These are phyloP conservation scores for Trichogramma pretiosum DNA, from an alignment of 1,140 invertebrate species.

Conservation along the genomic window DNA sequence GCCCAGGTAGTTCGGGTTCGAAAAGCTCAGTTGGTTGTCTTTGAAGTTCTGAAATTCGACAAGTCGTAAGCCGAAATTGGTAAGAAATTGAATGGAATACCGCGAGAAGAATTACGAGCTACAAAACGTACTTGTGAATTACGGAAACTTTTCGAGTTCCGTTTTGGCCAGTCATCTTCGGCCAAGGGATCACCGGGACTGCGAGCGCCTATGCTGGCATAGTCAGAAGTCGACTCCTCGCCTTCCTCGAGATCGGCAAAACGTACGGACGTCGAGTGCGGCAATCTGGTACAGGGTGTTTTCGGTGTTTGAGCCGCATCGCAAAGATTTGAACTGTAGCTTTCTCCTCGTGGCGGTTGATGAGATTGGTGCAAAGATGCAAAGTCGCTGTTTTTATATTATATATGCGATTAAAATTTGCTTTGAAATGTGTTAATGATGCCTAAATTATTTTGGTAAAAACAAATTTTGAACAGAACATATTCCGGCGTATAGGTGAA, in stretches of 20 bases:
- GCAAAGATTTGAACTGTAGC: constrained; percentile 51
- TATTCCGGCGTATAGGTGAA: too few species aligned
- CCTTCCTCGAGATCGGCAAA: constrained; percentile 54
- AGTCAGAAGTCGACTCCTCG: constrained; percentile 66
- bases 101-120: too few species aligned
- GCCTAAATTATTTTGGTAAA: too few species aligned
- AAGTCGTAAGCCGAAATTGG: too few species aligned
- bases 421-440: too few species aligned
- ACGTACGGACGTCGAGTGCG: constrained; percentile 56
- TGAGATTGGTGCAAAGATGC: constrained; percentile 43
- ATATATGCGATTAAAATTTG: too few species aligned
- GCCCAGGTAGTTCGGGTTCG: constrained; percentile 66
- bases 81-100: too few species aligned
- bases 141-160: constrained; percentile 23
- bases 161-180: constrained; percentile 47
- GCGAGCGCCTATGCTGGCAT: constrained; percentile 63
- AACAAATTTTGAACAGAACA: too few species aligned
- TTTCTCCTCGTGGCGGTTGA: constrained; percentile 48
- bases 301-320: constrained; percentile 52
- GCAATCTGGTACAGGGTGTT: constrained; percentile 51
- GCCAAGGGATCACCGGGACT: constrained; percentile 43
- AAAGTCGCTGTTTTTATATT: constrained; percentile 39
- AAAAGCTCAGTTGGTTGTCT: constrained; percentile 54
- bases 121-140: neutral
- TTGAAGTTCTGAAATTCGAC: too few species aligned